These are phyloP conservation scores for Sebastes elongatus DNA, from an alignment of 2,797 vertebrate genomes.

Conservation along the genomic window DNA sequence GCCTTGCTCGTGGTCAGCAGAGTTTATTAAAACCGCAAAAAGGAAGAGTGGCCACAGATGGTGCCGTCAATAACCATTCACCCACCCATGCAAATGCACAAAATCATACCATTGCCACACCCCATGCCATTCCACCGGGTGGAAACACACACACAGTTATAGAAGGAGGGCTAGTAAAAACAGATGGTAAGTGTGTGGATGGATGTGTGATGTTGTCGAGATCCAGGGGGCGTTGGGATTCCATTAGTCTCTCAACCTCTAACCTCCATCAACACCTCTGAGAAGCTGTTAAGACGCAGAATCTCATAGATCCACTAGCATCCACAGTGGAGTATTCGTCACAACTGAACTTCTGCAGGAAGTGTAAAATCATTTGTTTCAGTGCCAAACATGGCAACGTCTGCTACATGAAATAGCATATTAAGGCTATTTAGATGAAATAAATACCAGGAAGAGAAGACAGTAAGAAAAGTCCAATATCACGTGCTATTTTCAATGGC, in stretches of 20 bases:
- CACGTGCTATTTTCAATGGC: neutral
- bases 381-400: neutral
- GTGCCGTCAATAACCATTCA: conserved; percentile 78
- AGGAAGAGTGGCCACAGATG: conserved; percentile 78
- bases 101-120: conserved; percentile 51
- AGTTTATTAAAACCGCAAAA: conserved; percentile 81
- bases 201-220: conserved; percentile 28
- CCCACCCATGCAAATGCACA: conserved; percentile 54
- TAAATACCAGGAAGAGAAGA: neutral
- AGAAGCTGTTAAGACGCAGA: conserved; percentile 5
- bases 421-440: neutral
- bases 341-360: neutral
- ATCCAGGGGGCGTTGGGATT: conserved; percentile 41
- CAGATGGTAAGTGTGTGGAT: conserved; percentile 68
- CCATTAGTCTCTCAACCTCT: conserved; percentile 49
- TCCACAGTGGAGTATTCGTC: neutral
- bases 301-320: neutral
- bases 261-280: conserved; percentile 50
- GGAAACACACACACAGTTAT: conserved; percentile 15
- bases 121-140: conserved; percentile 36
- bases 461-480: neutral
- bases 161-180: conserved; percentile 25
- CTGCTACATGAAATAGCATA: neutral
- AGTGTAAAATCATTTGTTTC: neutral
- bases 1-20: conserved; percentile 46